phyloP scores from a whole-genome alignment of 2,888 invertebrate species.

The Punctoribates punctum region DNA sequence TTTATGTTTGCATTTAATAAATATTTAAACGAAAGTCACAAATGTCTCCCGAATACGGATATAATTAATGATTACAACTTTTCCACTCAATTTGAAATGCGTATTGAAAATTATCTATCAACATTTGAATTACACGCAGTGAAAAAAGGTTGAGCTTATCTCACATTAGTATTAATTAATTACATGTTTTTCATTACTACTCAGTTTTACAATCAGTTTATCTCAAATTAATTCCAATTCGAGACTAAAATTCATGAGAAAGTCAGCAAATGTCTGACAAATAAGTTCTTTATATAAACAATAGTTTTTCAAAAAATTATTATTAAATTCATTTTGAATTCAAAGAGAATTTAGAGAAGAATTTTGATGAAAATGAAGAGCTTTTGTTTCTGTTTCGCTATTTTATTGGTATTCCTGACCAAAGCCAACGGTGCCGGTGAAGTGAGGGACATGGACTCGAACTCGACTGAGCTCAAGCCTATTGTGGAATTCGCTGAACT shows the following conservation, averaged over 20 bases:
- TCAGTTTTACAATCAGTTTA: too few relatives aligned
- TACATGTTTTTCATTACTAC: too few relatives aligned
- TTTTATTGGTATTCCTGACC: neutral
- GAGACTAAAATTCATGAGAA: neutral
- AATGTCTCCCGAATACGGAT: too few relatives aligned
- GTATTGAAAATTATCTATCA: too few relatives aligned
- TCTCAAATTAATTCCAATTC: neutral
- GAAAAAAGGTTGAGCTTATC: too few relatives aligned
- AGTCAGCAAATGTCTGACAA: neutral
- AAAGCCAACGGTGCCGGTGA: neutral
- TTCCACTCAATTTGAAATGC: too few relatives aligned
- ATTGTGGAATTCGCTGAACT: neutral
- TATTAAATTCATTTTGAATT: neutral
- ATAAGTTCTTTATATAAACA: neutral
- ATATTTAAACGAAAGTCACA: too few relatives aligned
- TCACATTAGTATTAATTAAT: too few relatives aligned
- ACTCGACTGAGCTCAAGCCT: neutral
- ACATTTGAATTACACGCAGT: too few relatives aligned
- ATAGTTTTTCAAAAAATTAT: neutral
- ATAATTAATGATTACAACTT: too few relatives aligned
- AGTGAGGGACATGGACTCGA: neutral
- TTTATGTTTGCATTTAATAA: too few relatives aligned
- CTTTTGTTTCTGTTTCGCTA: neutral
- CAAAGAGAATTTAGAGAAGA: neutral
- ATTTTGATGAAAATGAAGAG: neutral